A percentile compares a stretch with the other conserved stretches of the same genome.
These are phyloP conservation scores for Pammene aurita DNA, from an alignment of 2,888 invertebrate genomes.

Conservation along the genomic window DNA sequence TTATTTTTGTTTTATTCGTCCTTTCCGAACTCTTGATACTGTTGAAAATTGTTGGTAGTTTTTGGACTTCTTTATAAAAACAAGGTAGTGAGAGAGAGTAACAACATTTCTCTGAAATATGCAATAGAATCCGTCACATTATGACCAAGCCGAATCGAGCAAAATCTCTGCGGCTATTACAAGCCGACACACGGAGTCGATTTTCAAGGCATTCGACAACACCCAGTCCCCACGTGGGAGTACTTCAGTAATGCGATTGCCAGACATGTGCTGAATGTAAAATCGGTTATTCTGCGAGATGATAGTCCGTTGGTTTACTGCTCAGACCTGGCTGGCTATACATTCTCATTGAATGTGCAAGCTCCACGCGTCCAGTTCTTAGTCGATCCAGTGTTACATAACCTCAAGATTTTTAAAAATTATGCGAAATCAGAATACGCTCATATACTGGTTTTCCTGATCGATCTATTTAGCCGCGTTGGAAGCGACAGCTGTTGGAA, in stretches of 20 bases:
- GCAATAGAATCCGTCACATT: not conserved
- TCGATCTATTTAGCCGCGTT: not conserved
- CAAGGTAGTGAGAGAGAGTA: no score
- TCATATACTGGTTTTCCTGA: not conserved
- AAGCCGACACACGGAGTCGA: conserved; percentile 43
- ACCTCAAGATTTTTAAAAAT: not conserved
- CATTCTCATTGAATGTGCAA: not conserved
- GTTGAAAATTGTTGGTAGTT: no score
- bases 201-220: conserved; percentile 49
- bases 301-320: conserved; percentile 70
- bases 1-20: no score
- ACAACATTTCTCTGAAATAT: not conserved
- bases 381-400: not conserved
- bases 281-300: conserved; percentile 71
- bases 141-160: not conserved
- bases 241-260: conserved; percentile 71
- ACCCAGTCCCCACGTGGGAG: conserved; percentile 58
- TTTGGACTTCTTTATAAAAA: no score
- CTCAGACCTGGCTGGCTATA: conserved; percentile 50
- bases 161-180: conserved; percentile 25
- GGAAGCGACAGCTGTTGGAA: not conserved
- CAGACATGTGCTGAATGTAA: conserved; percentile 70
- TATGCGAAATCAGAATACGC: not conserved
- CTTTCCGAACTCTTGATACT: no score
- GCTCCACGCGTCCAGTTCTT: not conserved